phyloP scores from a whole-genome alignment of 1,140 invertebrate genomes.

The Drosophila rhopaloa region DNA sequence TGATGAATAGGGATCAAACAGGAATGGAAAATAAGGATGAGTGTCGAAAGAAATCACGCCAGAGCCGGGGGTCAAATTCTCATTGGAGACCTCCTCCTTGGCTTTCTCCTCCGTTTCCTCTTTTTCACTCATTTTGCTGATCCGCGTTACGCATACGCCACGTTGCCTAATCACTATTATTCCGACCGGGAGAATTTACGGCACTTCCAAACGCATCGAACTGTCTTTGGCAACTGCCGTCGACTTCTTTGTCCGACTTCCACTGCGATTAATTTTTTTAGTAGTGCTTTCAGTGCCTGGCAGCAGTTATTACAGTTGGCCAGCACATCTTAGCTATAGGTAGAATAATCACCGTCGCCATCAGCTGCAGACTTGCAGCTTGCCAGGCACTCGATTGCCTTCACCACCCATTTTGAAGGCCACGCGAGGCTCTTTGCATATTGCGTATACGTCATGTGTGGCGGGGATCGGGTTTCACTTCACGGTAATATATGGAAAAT shows the following conservation, averaged over 20 bases:
- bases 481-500: conserved; percentile 64
- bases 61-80: background rate
- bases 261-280: conserved; percentile 48
- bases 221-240: conserved; percentile 54
- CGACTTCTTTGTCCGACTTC: conserved; percentile 52
- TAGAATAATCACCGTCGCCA: conserved; percentile 34
- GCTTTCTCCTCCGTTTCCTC: conserved; percentile 4
- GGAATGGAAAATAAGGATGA: conserved; percentile 57
- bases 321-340: conserved; percentile 55
- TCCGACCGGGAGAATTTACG: conserved; percentile 1
- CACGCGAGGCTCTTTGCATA: conserved; percentile 14
- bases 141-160: conserved; percentile 45
- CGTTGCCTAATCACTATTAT: conserved; percentile 9
- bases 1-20: conserved; percentile 50
- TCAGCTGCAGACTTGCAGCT: conserved; percentile 32
- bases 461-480: conserved; percentile 38
- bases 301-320: conserved; percentile 77
- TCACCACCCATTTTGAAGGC: conserved; percentile 22
- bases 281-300: conserved; percentile 61
- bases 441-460: conserved; percentile 65
- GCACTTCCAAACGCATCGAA: conserved; percentile 55
- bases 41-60: conserved; percentile 61
- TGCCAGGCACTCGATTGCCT: conserved; percentile 43
- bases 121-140: conserved; percentile 12
- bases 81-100: background rate